Base-by-base conservation (phyloP, 2,797 vertebrate species). In the Sebastiscus tertius region DNA sequence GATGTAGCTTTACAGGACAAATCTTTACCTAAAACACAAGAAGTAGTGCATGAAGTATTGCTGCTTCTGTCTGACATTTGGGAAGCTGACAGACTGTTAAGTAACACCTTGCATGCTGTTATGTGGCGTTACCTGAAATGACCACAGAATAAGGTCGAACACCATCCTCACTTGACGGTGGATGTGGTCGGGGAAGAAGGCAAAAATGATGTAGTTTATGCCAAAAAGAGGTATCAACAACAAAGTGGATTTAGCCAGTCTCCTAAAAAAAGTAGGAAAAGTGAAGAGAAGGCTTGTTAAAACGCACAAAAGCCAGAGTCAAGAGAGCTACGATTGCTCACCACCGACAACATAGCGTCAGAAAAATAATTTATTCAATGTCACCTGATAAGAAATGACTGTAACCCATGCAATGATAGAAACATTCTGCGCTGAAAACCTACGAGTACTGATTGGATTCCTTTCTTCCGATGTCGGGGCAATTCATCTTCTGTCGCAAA, bases 171-270 rank as follows among this genome's bases (percentile, higher is more conserved):
- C 85, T 36, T 94, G 88, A 16, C 90, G 82, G 84, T 96, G 93
- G 49, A 97, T 94, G 71, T 97, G 89, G 64, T 97, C 96, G 0
- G 98, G 99, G 77, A 99, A 97, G 89, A 98, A 97, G 72, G 95
- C 97, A 74, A 99, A 99, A 90, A 98, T 93, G 8, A 97, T 96
- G 86, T 98, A 99, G 91, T 99, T 99, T 36, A 97, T 96, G 29
- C 99, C 99, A 79, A 99, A 99, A 31, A 99, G 96, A 20, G 99
- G 99, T 72, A 99, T 99, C 91, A 99, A 89, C 87, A 99, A 94
- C 61, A 99, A 91, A 0, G 98, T 99, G 59, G 99, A 99, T 93
- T 99, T 99, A 60, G 98, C 96, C 89, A 99, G 94, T 87, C 98
- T 97, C 97, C 99, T 99, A 91, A 81, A 72, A 73, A 42, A 66